Evolutionary conservation across 1,140 invertebrate genomes (phyloP).

Genomic region (Psilanteris sp.): DNA sequence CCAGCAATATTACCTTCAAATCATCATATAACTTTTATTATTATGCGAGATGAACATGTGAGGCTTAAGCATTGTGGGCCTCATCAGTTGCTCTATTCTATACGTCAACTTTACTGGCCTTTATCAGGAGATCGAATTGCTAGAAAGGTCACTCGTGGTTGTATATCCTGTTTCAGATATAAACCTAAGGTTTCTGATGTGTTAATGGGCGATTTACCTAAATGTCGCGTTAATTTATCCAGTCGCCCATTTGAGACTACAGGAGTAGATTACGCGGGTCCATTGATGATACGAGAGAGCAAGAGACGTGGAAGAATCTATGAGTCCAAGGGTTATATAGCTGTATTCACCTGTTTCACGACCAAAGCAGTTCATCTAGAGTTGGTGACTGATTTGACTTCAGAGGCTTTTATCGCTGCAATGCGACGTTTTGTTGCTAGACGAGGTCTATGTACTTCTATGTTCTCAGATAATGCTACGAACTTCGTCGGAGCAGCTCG

Average conservation of each 20-base stretch:
- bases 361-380: constrained; percentile 68
- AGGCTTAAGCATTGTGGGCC: constrained; percentile 3
- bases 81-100: constrained; percentile 45
- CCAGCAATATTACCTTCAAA: constrained; percentile 4
- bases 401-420: constrained; percentile 48
- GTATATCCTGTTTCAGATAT: constrained; percentile 60
- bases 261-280: constrained; percentile 72
- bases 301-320: constrained; percentile 22
- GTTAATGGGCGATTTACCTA: background rate
- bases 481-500: constrained; percentile 66
- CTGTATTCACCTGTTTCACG: constrained; percentile 55
- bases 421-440: constrained; percentile 22
- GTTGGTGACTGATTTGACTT: constrained; percentile 51
- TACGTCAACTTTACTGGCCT: constrained; percentile 69
- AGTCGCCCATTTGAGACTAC: constrained; percentile 61
- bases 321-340: constrained; percentile 51
- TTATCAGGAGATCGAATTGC: constrained; percentile 47
- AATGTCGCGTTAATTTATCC: constrained; percentile 6
- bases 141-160: constrained; percentile 51
- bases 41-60: constrained; percentile 6
- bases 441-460: constrained; percentile 26
- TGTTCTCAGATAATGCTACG: constrained; percentile 67
- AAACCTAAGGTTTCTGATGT: constrained; percentile 53
- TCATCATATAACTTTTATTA: constrained; percentile 1
- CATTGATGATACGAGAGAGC: constrained; percentile 35